phyloP scores from a whole-genome alignment of 2,888 invertebrate genomes.

The Apamea sordens region DNA sequence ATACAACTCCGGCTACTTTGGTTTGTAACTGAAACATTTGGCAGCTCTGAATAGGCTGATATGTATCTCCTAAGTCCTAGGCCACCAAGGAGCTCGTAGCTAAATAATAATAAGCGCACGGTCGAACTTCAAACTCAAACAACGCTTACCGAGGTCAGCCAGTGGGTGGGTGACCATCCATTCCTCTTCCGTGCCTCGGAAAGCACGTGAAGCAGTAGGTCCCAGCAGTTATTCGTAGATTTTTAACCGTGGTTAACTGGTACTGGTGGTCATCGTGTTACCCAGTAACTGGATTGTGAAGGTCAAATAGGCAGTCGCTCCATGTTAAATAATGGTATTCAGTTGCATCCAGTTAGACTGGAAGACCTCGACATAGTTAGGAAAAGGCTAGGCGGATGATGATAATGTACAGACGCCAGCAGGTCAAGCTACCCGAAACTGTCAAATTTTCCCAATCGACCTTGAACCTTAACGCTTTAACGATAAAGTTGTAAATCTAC shows the following conservation, averaged over 20 bases:
- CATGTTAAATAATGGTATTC: neutral
- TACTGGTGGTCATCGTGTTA: neutral
- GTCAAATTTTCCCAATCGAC: too few relatives aligned
- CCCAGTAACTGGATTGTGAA: neutral
- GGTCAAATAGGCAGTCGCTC: neutral
- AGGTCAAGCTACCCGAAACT: too few relatives aligned
- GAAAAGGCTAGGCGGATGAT: neutral
- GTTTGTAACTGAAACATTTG: slow-evolving; percentile 22
- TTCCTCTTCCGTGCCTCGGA: neutral
- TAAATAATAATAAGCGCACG: neutral
- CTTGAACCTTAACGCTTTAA: too few relatives aligned
- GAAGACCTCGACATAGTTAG: neutral
- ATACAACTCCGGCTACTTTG: slow-evolving; percentile 17
- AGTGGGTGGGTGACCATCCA: neutral
- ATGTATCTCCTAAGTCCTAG: neutral
- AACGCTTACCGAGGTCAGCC: neutral
- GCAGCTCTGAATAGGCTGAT: neutral
- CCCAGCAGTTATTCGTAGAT: neutral
- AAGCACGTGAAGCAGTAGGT: neutral
- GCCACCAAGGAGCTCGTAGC: neutral
- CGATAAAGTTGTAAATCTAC: too few relatives aligned
- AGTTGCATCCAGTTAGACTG: neutral
- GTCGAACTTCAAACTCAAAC: neutral
- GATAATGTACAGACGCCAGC: too few relatives aligned
- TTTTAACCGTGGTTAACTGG: neutral